Evolutionary conservation across 1,140 invertebrate genomes (phyloP).

Genomic region (Drosophila pseudoobscura): DNA sequence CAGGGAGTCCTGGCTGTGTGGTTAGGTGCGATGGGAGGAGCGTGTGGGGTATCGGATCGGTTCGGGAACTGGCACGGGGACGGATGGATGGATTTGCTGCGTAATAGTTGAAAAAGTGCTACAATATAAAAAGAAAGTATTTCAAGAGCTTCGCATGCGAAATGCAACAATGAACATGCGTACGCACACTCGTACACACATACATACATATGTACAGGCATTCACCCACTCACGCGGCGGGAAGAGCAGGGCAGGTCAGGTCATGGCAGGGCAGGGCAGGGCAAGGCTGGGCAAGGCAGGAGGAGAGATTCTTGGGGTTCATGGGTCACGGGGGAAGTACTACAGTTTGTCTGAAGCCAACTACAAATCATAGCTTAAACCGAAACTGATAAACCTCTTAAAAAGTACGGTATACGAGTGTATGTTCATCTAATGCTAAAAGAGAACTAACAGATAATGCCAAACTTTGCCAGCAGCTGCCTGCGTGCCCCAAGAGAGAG

Average conservation of each 20-base stretch:
- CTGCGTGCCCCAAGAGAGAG: no score
- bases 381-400: slow-evolving; percentile 35
- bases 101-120: slow-evolving; percentile 2
- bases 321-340: neutral
- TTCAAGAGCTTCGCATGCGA: slow-evolving; percentile 26
- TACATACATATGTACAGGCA: slow-evolving; percentile 16
- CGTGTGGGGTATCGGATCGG: no score
- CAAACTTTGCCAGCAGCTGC: neutral
- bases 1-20: no score
- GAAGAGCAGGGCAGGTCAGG: no score
- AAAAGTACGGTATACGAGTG: neutral
- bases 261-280: neutral
- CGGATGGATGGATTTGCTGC: slow-evolving; percentile 1
- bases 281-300: slow-evolving; percentile 9
- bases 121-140: slow-evolving; percentile 7
- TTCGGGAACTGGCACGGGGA: no score
- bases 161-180: slow-evolving; percentile 36
- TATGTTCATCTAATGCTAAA: slow-evolving; percentile 40
- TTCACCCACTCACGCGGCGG: neutral
- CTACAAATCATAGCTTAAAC: slow-evolving; percentile 48
- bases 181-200: slow-evolving; percentile 21
- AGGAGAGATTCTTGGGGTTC: neutral
- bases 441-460: slow-evolving; percentile 15
- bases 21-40: no score
- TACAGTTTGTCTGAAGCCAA: slow-evolving; percentile 39